phyloP scores from a whole-genome alignment of 2,797 vertebrate species.

The Agapornis canus region DNA sequence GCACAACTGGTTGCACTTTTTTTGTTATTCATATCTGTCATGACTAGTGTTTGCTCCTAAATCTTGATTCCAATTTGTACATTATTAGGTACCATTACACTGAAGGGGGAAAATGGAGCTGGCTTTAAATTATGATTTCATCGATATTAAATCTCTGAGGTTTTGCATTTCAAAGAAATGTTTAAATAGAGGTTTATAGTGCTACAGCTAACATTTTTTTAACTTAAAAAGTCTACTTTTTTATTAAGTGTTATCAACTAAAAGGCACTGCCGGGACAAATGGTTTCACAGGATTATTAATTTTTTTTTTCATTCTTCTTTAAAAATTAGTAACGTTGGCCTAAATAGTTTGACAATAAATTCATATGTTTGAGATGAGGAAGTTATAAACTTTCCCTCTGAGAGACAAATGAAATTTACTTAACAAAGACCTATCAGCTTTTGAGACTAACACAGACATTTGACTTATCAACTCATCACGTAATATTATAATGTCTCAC shows the following conservation, averaged over 20 bases:
- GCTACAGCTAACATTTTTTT: neutral
- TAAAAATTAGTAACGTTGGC: neutral
- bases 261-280: neutral
- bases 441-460: neutral
- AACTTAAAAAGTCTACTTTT: neutral
- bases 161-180: neutral
- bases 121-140: neutral
- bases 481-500: neutral
- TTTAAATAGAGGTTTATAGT: neutral
- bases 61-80: neutral
- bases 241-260: neutral
- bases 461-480: neutral
- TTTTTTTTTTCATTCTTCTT: neutral
- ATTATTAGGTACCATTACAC: neutral
- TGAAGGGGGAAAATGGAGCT: neutral
- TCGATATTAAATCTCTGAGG: neutral
- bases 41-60: neutral
- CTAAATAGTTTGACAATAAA: constrained; percentile 18
- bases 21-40: neutral
- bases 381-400: neutral
- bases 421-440: neutral
- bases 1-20: neutral
- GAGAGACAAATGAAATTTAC: neutral
- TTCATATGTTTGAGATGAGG: neutral
- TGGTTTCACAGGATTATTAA: neutral